phyloP scores from a whole-genome alignment of 2,113 vertebrate species.

The Actenoides lindsayi region DNA sequence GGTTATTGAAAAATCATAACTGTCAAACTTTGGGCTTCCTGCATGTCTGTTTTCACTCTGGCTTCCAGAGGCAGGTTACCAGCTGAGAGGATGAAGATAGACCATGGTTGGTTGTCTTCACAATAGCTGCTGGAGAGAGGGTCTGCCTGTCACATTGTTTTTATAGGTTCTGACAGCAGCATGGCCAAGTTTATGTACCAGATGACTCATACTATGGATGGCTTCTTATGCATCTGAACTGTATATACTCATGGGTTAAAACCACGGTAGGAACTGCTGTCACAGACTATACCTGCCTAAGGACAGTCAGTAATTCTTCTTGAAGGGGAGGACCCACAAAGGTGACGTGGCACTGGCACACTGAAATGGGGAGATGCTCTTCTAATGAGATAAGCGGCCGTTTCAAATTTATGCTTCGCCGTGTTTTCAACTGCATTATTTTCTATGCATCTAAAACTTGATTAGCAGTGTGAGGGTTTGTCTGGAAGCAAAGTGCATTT shows the following conservation, averaged over 20 bases:
- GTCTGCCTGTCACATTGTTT: conserved; percentile 43
- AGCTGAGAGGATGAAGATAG: not conserved
- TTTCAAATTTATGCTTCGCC: not conserved
- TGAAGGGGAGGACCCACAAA: conserved; percentile 10
- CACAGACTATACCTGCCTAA: not conserved
- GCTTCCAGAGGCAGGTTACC: conserved; percentile 3
- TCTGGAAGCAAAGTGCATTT: conserved; percentile 8
- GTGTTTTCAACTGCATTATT: not conserved
- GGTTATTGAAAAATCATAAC: conserved; percentile 22
- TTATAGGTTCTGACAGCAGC: conserved; percentile 47
- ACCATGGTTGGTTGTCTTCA: not conserved
- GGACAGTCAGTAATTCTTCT: not conserved
- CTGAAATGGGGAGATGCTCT: not conserved
- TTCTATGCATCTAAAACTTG: conserved; percentile 42
- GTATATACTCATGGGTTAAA: conserved; percentile 36
- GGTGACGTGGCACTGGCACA: not conserved
- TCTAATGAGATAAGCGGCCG: conserved; percentile 20
- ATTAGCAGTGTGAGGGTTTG: not conserved
- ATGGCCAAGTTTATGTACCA: conserved; percentile 28
- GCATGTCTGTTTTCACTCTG: not conserved
- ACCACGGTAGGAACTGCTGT: not conserved
- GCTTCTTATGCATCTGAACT: conserved; percentile 1
- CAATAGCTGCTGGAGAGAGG: conserved; percentile 14
- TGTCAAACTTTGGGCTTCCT: conserved; percentile 15
- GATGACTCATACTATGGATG: conserved; percentile 32